Base-by-base conservation (phyloP, 2,888 invertebrate genomes). In the Drosophila mayaguana region DNA sequence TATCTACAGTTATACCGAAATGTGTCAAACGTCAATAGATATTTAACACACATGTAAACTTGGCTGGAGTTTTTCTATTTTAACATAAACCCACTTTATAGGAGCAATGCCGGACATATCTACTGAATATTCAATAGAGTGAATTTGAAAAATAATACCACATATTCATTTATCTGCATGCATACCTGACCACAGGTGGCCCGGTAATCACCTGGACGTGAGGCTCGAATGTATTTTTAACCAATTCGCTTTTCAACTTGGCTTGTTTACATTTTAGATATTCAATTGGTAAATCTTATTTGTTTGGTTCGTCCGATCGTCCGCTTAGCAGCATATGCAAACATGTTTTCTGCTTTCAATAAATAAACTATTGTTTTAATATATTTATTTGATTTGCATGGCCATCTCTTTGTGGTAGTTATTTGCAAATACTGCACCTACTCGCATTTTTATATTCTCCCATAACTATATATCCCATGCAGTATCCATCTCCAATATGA, bases 321-420 rank as follows among this genome's bases (percentile, higher is more conserved):
- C 25, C 22, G 54, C 53, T 38, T 67, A 46, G 22, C 45, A 32
- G 25, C 34, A n/a, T 18, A 6, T 32, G 12, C 34, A 20, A 12
- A 25, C 14, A 45, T 22, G 45, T 53, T 63, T 46, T 56, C 60
- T 75, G 70, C 80, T 72, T 68, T 69, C 64, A 59, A 77, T 86
- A 75, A 80, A 83, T 88, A 88, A 77, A 75, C 86, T 72, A 78
- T 75, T 70, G 64, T 63, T 67, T 70, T 51, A 42, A 34, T 34
- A 34, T 38, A 54, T 79, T 79, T 70, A 61, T 75, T 70, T 63
- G 34, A 54, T 66, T 78, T 66, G 18, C 40, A 32, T 40, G 28
- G 25, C n/a, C 34, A 65, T 45, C 40, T 54, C 45, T 78, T 38
- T 62, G 7, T 46, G 63, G 42, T 38, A 60, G 22, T 36, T 18